Conservation (phyloP, 2,113 vertebrate genomes). For the Neolamprologus fasciatus region DNA sequence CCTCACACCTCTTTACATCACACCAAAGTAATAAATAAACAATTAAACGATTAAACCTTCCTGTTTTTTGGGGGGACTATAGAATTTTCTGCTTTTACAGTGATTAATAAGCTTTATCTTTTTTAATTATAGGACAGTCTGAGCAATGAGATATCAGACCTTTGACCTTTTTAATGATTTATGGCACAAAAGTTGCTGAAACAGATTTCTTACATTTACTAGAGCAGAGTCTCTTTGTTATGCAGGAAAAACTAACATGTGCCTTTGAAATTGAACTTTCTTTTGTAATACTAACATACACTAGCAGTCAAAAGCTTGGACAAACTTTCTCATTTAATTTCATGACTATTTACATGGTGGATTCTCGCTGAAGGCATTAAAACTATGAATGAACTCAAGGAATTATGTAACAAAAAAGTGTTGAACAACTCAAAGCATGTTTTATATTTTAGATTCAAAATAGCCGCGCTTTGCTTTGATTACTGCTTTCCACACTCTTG, state of each 20-base stretch:
- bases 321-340: not conserved
- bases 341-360: not conserved
- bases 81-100: not conserved
- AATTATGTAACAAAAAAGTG: not conserved
- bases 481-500: not conserved
- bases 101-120: not conserved
- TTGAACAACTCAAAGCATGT: not conserved
- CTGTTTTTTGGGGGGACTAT: accelerated
- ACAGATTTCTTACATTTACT: not conserved
- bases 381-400: not conserved
- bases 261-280: not conserved
- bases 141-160: not conserved
- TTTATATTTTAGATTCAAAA: not conserved
- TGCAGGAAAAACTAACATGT: not conserved
- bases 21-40: not conserved
- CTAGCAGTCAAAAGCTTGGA: not conserved
- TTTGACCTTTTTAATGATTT: not conserved
- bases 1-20: not conserved
- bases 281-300: not conserved
- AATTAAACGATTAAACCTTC: not conserved
- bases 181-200: not conserved
- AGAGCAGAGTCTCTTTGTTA: not conserved
- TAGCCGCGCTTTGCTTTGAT: not conserved
- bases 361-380: not conserved
- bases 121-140: not conserved